Conservation (phyloP, 2,113 vertebrate species). For the Trematocara nigrifrons region DNA sequence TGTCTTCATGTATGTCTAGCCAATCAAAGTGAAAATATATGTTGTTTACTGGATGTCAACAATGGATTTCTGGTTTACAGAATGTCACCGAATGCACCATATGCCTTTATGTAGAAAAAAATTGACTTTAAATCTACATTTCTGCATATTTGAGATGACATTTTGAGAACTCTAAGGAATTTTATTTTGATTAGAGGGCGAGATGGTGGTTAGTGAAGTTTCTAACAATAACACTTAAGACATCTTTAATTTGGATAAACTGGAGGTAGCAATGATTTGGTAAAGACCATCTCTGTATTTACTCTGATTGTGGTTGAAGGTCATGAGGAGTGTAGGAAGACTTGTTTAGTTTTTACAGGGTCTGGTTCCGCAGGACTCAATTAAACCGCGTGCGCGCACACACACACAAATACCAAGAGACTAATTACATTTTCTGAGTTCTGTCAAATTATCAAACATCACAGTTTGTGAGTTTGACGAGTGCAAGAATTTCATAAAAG, state of each 20-base stretch:
- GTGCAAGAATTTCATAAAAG: neutral
- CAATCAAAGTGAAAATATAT: neutral
- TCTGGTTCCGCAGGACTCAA: neutral
- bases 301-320: constrained; percentile 43
- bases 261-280: constrained; percentile 44
- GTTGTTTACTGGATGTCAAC: neutral
- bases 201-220: constrained; percentile 36
- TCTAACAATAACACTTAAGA: constrained; percentile 40
- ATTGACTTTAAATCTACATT: neutral
- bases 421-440: constrained; percentile 3
- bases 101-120: neutral
- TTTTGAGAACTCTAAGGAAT: neutral
- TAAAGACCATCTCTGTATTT: constrained; percentile 40
- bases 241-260: constrained; percentile 59
- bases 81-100: neutral
- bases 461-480: neutral
- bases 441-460: constrained; percentile 13
- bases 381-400: neutral
- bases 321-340: constrained; percentile 34
- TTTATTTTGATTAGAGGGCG: constrained; percentile 48
- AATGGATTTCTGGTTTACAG: neutral
- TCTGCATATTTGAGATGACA: neutral
- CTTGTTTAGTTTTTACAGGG: constrained; percentile 15
- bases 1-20: neutral
- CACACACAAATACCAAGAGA: neutral